Evolutionary conservation across 2,113 vertebrate genomes (phyloP).

Genomic region (Poeciliopsis retropinna): DNA sequence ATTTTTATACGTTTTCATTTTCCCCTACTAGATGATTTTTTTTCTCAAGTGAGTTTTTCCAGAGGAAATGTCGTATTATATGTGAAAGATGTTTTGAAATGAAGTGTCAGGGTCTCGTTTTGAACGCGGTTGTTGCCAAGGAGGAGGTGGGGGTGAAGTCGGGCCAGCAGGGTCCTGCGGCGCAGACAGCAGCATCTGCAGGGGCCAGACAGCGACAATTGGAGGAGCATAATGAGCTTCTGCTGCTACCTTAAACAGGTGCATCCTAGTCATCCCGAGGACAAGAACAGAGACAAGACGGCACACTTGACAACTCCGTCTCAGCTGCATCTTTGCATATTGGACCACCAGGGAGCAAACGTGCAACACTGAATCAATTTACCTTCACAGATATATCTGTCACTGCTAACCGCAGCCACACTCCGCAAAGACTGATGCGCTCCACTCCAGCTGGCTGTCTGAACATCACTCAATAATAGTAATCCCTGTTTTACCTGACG

Average conservation of each 20-base stretch:
- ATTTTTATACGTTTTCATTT: neutral
- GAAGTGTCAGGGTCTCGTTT: neutral
- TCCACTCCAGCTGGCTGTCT: constrained; percentile 31
- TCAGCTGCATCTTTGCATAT: constrained; percentile 42
- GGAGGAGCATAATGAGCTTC: constrained; percentile 55
- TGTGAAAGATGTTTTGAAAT: neutral
- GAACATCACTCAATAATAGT: constrained; percentile 47
- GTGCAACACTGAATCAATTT: constrained; percentile 40
- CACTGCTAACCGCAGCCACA: constrained; percentile 18
- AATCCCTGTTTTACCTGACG: constrained; percentile 36
- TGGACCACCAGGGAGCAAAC: constrained; percentile 51
- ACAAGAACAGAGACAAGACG: constrained; percentile 13
- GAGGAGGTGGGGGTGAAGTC: constrained; percentile 3
- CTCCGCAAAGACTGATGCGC: constrained; percentile 49
- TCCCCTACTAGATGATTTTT: neutral
- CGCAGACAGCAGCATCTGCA: constrained; percentile 54
- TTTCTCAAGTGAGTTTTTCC: neutral
- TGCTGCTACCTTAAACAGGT: constrained; percentile 60
- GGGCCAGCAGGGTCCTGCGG: constrained; percentile 9
- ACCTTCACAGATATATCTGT: constrained; percentile 52
- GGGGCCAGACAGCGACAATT: constrained; percentile 8
- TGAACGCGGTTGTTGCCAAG: constrained; percentile 25
- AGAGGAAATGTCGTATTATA: neutral
- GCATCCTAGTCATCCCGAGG: constrained; percentile 66
- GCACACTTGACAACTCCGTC: constrained; percentile 17